A percentile compares a stretch with the other conserved stretches of the same genome.
Evolutionary conservation across 2,113 vertebrate species (phyloP).

Genomic region (Caracal caracal): DNA sequence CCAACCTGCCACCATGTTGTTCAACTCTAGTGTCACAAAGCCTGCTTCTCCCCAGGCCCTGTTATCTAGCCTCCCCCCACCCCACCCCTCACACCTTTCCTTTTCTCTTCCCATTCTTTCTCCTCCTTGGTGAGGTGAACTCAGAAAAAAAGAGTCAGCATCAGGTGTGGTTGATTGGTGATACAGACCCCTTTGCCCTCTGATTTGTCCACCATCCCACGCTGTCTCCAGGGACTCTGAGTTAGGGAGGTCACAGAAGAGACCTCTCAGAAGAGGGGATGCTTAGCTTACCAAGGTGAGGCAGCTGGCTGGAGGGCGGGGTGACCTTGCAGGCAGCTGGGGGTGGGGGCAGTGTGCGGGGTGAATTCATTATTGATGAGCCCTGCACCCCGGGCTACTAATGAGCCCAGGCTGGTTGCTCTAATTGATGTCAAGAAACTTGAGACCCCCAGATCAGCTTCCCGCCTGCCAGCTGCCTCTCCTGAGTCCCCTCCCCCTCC

Average conservation of each 20-base stretch:
- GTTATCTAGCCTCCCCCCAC: neutral
- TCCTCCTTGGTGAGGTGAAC: neutral
- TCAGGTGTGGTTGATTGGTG: neutral
- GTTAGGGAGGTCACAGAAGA: constrained; percentile 47
- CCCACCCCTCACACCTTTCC: no score
- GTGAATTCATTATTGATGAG: constrained; percentile 82
- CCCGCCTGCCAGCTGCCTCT: constrained; percentile 79
- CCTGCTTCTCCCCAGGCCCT: neutral
- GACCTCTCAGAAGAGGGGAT: constrained; percentile 33
- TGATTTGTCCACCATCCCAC: neutral
- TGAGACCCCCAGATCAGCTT: constrained; percentile 82
- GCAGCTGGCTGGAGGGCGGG: constrained; percentile 69
- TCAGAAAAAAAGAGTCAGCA: neutral
- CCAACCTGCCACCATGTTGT: neutral
- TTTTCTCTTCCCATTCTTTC: neutral
- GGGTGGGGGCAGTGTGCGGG: constrained; percentile 11
- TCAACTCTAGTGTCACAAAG: neutral
- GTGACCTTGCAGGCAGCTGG: constrained; percentile 78
- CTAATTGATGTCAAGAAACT: constrained; percentile 84
- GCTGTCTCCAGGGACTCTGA: neutral
- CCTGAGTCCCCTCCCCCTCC: constrained; percentile 57
- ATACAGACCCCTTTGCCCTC: neutral
- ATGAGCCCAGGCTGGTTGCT: constrained; percentile 78
- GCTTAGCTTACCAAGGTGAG: constrained; percentile 49
- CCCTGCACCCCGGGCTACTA: constrained; percentile 80